Base-by-base conservation (phyloP, 2,113 vertebrate species). In the Zosterops hypoxanthus region DNA sequence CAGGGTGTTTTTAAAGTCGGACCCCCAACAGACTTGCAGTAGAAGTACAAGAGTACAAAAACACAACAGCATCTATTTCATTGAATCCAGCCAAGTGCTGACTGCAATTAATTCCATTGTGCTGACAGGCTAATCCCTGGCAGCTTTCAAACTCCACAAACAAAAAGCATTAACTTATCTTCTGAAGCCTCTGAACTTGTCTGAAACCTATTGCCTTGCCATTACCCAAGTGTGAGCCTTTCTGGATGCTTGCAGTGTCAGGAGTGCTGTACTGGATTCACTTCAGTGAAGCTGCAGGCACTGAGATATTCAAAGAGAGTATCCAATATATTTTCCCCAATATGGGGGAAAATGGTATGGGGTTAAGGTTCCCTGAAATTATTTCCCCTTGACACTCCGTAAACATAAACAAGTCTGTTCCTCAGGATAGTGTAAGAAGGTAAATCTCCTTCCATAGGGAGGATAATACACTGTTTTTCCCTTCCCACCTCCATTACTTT, bases 141-240 rank as follows among this genome's bases (percentile, higher is more conserved):
- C 59, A 86, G 39, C 36, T 94, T 96, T 90, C 76, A 94, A 78
- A 83, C 24, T 53, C 21, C 36, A 33, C 68, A 86, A 83, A 82
- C 77, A 66, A 76, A 91, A 64, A 82, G 11, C 36, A 92, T 87
- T 82, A 69, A 46, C 42, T 81, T 82, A 55, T 33, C 28, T 88
- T 73, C 29, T 79, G 82, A 94, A 91, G 33, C 63, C 41, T 89
- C 44, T 47, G 59, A 88, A 65, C 63, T 76, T 72, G n/a, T 39
- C 53, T 88, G 53, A 86, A 88, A 80, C 18, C 26, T 55, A 14
- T 77, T 69, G 47, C 42, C 14, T 88, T 81, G 18, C 47, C 24
- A n/a, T 73, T 73, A 69, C 26, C 25, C 29, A 57, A 36, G 29
- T 11, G 28, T 8, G 12, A 46, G 33, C 42, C 18, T 25, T 71